These are phyloP conservation scores for Spinibarbus caldwelli DNA, from an alignment of 2,797 vertebrate genomes.

Conservation along the genomic window DNA sequence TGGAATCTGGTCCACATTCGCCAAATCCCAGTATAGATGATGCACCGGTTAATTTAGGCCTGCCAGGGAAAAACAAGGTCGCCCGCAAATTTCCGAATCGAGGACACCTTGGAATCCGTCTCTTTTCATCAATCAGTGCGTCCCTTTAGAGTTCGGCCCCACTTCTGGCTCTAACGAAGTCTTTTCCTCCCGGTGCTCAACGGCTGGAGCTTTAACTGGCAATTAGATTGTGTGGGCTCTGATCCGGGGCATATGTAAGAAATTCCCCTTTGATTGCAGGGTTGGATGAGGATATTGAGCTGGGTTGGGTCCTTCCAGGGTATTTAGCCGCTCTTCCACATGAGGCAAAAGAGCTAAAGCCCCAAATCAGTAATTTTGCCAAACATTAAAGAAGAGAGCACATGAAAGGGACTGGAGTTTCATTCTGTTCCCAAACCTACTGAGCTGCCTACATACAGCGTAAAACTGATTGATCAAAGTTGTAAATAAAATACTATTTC, in stretches of 20 bases:
- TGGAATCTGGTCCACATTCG: constrained; percentile 77
- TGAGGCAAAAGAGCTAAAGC: constrained; percentile 27
- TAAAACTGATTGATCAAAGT: neutral
- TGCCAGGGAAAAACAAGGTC: constrained; percentile 78
- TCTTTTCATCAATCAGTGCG: constrained; percentile 78
- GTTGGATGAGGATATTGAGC: constrained; percentile 43
- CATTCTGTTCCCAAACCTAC: neutral
- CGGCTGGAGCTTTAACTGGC: constrained; percentile 73
- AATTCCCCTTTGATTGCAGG: constrained; percentile 72
- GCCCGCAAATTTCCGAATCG: constrained; percentile 75
- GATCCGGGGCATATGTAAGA: constrained; percentile 76
- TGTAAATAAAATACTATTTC: neutral
- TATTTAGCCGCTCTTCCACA: constrained; percentile 36
- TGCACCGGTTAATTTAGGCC: constrained; percentile 76
- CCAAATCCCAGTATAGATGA: constrained; percentile 74
- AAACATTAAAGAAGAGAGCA: constrained; percentile 30
- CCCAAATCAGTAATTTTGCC: constrained; percentile 20
- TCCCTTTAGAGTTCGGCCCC: constrained; percentile 70
- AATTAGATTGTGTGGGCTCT: constrained; percentile 75
- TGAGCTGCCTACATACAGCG: neutral
- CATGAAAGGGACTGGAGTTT: neutral
- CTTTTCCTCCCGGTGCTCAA: constrained; percentile 68
- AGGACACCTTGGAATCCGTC: constrained; percentile 75
- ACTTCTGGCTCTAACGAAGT: constrained; percentile 72
- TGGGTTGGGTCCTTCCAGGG: constrained; percentile 57